Base-by-base conservation (phyloP, 2,797 vertebrate genomes). In the Sternarchorhynchus goeldii region DNA sequence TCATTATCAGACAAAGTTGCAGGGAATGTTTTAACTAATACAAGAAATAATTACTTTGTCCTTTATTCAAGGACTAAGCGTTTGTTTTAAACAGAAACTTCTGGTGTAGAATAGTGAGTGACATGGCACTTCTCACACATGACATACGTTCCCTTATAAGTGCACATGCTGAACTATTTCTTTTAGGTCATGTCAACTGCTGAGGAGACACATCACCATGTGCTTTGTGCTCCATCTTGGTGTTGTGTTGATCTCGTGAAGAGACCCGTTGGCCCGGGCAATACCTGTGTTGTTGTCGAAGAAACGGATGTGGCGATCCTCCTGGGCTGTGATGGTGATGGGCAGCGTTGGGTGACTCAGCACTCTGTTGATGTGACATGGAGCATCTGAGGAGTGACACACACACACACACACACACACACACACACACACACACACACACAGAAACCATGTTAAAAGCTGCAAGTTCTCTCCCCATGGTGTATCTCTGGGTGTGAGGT, bases 321-420 rank as follows among this genome's bases (percentile, higher is more conserved):
- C 97, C 85, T 98, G 96, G 25, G 97, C 97, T 6, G 96, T 98
- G 85, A 99, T 97, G 88, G 95, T 98, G 90, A 98, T 95, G 57
- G 97, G 97, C 84, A 98, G 95, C 69, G 97, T 99, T 31, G 97
- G 96, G 90, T 99, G 97, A 86, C 97, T 99, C 87, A 99, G 95
- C 73, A 97, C 95, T 93, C 95, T 95, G 88, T 99, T 98, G 89
- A 99, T 98, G 88, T 97, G 96, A 90, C 95, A 94, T 73, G 94
- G 93, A 77, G 29, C 63, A 63, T 71, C 78, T 86, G 32, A 59
- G 31, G 57, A 59, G 0, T 39, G 56, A 68, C 58, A 3, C 21
- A 70, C 12, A 76, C 0, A 21, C 2, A 14, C 21, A 56, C 7
- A 2, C 25, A 25, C 25, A 59, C 57, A 20, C 14, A 8, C 34